Evolutionary conservation across 92 coral and sea anemone genomes (phyloP), one percentile per base, ranked within the genome.

Genomic region (Epizoanthus ramosus): DNA sequence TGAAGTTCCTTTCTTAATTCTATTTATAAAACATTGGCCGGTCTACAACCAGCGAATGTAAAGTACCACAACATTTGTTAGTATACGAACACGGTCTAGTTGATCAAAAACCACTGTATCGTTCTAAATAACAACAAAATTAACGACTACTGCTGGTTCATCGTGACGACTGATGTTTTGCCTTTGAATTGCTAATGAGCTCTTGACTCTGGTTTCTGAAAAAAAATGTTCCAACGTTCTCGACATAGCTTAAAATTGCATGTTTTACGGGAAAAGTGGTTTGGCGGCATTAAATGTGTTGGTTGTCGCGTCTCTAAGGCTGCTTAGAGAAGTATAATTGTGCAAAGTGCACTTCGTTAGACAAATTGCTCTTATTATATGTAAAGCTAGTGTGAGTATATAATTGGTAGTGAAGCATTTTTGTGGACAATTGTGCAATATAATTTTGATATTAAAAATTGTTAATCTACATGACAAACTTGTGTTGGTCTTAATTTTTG

Each of bases 361-460:
- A 0, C 39, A 77, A 60, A 39, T 77, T 77, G 69, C 35, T 77
- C 47, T 60, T 37, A 77, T 77, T 77, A 18, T 60, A 31, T 16
- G 16, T 28, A 33, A 61, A 77, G 14, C 19, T 61, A 61, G 28
- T 23, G 63, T 77, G 10, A 60, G 71, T 61, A 24, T 39, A 43
- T 39, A 63, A 76, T 59, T 41, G 63, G 10, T 3, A 24, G 14
- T 10, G 28, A 41, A 43, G 18, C 22, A 22, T n/a, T 25, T 9
- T 77, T 67, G 71, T 28, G 52, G 56, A 39, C 47, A 37, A 60
- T 57, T 58, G 16, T 58, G 18, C 68, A 75, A 58, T 75, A 56
- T 13, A 28, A 54, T 21, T 12, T 25, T 54, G 28, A 31, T 17
- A 56, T 43, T 14, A 19, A 41, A n/a, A 70, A 10, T 41, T 47